Conservation (phyloP, 2,888 invertebrate genomes). For the Orchesella flavescens region DNA sequence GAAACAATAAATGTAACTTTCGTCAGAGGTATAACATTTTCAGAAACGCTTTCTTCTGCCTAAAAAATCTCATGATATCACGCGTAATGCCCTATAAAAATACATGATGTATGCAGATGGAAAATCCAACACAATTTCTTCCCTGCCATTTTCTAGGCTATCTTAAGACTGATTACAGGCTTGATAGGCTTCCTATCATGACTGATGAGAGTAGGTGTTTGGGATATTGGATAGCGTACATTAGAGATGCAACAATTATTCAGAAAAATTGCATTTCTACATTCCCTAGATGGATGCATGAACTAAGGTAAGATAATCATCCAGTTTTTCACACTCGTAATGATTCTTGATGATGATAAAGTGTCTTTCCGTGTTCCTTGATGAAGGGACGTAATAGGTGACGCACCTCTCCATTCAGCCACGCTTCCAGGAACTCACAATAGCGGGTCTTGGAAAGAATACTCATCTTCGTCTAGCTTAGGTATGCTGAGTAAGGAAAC, state of each 20-base stretch:
- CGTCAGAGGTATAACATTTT: constrained; percentile 45
- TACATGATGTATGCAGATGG: neutral
- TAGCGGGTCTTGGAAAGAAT: constrained; percentile 78
- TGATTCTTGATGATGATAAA: neutral
- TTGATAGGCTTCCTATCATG: constrained; percentile 68
- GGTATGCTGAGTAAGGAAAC: constrained; percentile 34
- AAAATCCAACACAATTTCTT: constrained; percentile 1
- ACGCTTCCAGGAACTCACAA: constrained; percentile 84
- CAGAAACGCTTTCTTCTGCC: neutral
- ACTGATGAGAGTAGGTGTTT: constrained; percentile 72
- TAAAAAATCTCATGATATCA: neutral
- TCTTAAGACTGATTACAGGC: constrained; percentile 72
- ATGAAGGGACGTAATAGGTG: constrained; percentile 75
- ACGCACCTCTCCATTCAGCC: constrained; percentile 78
- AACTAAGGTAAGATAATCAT: constrained; percentile 75
- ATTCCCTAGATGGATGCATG: constrained; percentile 90
- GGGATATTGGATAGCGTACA: constrained; percentile 73
- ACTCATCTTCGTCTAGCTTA: constrained; percentile 75
- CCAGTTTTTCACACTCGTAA: constrained; percentile 5
- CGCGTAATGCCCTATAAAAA: neutral
- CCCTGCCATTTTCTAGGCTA: constrained; percentile 65
- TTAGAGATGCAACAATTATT: constrained; percentile 72
- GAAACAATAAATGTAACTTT: constrained; percentile 64
- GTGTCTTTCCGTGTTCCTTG: neutral
- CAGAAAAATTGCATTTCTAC: constrained; percentile 82